These are phyloP conservation scores for Steatornis caripensis DNA, from an alignment of 2,113 vertebrate genomes.

Conservation along the genomic window DNA sequence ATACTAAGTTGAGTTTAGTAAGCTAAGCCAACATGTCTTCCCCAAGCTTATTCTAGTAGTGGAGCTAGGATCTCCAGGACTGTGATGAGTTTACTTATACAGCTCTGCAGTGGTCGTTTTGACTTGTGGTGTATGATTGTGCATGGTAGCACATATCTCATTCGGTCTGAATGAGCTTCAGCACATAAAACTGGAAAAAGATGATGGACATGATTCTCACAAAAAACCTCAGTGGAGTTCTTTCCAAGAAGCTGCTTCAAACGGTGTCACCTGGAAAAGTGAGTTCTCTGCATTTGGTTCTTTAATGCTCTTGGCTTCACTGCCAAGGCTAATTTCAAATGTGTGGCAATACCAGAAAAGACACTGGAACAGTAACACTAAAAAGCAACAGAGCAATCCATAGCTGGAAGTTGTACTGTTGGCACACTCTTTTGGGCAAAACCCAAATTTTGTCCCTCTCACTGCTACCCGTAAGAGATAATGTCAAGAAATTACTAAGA, in stretches of 20 bases:
- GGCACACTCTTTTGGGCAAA: neutral
- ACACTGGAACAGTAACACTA: neutral
- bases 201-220: neutral
- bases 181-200: neutral
- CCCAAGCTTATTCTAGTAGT: neutral
- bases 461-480: neutral
- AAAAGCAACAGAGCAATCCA: neutral
- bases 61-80: neutral
- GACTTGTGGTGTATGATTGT: neutral
- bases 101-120: neutral
- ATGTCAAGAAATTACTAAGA: neutral
- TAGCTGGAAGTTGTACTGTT: neutral
- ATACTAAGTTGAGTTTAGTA: too few species aligned
- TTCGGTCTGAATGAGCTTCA: neutral
- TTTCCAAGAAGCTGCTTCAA: neutral
- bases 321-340: neutral
- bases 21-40: neutral
- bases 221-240: neutral
- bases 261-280: neutral
- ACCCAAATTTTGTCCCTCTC: neutral
- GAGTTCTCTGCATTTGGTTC: neutral
- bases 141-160: neutral
- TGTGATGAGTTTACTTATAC: neutral
- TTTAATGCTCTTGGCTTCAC: neutral
- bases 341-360: neutral